Percentiles rank a stretch among this genome's conserved stretches.
Conservation (phyloP, 1,140 invertebrate genomes). For the Euglossa dilemma region DNA sequence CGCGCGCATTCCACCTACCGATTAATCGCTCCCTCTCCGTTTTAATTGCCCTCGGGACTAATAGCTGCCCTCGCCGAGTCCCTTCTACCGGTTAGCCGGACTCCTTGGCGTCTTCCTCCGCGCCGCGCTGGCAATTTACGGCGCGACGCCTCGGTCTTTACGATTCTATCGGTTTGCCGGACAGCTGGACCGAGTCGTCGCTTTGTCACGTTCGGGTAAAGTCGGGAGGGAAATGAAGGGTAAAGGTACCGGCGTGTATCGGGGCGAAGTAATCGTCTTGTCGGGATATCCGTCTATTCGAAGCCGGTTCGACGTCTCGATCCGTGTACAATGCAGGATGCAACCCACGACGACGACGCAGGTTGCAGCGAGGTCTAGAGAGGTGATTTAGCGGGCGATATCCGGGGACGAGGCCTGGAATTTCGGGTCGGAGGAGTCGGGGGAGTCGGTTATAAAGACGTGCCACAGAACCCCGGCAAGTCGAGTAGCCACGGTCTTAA, state of each 20-base stretch:
- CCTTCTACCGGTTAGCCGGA: no score
- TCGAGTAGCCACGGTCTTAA: not conserved
- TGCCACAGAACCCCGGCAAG: not conserved
- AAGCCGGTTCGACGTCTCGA: no score
- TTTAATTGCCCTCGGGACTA: slow-evolving; percentile 6
- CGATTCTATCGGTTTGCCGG: not conserved
- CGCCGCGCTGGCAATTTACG: not conserved
- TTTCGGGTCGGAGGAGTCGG: no score
- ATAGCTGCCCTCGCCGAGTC: not conserved
- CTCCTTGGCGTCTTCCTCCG: not conserved
- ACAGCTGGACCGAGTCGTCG: not conserved
- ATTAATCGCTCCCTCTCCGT: not conserved
- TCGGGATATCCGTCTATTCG: no score
- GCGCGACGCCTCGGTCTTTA: not conserved
- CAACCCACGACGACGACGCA: no score
- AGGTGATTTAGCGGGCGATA: no score
- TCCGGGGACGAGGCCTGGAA: no score
- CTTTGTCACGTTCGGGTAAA: not conserved
- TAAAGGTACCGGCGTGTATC: no score
- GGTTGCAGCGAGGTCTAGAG: no score
- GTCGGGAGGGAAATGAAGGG: not conserved
- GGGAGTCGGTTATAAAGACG: no score
- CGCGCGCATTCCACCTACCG: not conserved
- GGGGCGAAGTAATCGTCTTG: no score
- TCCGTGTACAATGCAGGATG: no score